Evolutionary conservation across 2,113 vertebrate species (phyloP), one percentile per base, ranked within the genome.

Genomic region (Emberiza fucata): DNA sequence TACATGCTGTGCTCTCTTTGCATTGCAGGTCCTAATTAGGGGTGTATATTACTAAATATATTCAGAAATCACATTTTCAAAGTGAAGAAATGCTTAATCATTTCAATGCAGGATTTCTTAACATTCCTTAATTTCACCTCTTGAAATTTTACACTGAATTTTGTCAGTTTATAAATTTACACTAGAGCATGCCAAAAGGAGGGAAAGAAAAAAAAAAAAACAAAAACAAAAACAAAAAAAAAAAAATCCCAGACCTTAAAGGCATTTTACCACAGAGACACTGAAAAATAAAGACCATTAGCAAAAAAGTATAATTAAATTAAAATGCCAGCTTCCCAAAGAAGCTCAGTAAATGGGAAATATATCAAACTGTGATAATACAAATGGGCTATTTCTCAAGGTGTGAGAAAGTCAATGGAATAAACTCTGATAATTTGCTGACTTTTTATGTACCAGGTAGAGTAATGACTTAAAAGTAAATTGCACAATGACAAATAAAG

Each of bases 231-330:
- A n/a, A n/a, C 86, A 96, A 76, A 95, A 71, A 39, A 51, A 95
- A 39, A 60, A 56, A 57, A 68, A 35, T 48, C 88, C 88, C 93
- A 97, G 96, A 92, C 89, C 96, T 88, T 95, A 94, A 68, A 35
- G 96, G 94, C 95, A n/a, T 96, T 98, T 98, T 97, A 96, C 88
- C 86, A 87, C 92, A 94, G 68, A 98, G 98, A 98, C 98, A 98
- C 98, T 98, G 98, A 98, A 98, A 98, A 98, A 98, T 98, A 98
- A 98, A 98, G 98, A 98, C 97, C 98, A 98, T 98, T 98, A 98
- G 97, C 97, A 97, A 98, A 98, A 98, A 98, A 98, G 98, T 96
- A 98, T 98, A 98, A 98, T 98, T 98, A 98, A 98, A 98, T 98
- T 98, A 98, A 98, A 98, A 98, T 97, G 97, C 98, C 97, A 97